Conservation (phyloP, 2,797 vertebrate genomes). For the Gephyroberyx darwinii region DNA sequence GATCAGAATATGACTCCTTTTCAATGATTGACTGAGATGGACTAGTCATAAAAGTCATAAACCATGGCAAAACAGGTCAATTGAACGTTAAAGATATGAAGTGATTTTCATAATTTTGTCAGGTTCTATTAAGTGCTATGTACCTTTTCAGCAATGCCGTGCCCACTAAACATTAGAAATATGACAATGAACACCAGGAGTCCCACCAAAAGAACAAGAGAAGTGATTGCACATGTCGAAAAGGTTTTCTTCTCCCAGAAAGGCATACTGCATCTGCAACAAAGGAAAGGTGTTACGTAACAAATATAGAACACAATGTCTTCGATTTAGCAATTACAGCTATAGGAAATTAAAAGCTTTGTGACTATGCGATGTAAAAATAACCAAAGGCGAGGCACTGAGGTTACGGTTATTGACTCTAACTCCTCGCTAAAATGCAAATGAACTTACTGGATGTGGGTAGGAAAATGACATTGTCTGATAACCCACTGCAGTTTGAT, state of each 20-base stretch:
- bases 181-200: slow-evolving; percentile 26
- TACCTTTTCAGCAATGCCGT: slow-evolving; percentile 27
- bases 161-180: slow-evolving; percentile 24
- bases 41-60: too few species aligned
- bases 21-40: too few species aligned
- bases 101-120: not conserved
- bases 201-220: slow-evolving; percentile 27
- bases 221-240: slow-evolving; percentile 4
- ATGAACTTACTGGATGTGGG: too few species aligned
- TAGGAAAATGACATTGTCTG: too few species aligned
- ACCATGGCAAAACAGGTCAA: too few species aligned
- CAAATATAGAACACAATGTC: too few species aligned
- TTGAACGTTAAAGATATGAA: too few species aligned
- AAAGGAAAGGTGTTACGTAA: not conserved
- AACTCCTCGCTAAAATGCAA: too few species aligned
- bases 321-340: too few species aligned
- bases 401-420: too few species aligned
- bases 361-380: not conserved
- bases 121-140: not conserved
- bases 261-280: slow-evolving; percentile 41
- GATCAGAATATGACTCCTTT: too few species aligned
- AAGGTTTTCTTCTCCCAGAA: slow-evolving; percentile 8
- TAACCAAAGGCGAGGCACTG: not conserved
- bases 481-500: too few species aligned
- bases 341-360: not conserved